Conservation (phyloP, 2,113 vertebrate genomes). For the Cephalopholis sonnerati region DNA sequence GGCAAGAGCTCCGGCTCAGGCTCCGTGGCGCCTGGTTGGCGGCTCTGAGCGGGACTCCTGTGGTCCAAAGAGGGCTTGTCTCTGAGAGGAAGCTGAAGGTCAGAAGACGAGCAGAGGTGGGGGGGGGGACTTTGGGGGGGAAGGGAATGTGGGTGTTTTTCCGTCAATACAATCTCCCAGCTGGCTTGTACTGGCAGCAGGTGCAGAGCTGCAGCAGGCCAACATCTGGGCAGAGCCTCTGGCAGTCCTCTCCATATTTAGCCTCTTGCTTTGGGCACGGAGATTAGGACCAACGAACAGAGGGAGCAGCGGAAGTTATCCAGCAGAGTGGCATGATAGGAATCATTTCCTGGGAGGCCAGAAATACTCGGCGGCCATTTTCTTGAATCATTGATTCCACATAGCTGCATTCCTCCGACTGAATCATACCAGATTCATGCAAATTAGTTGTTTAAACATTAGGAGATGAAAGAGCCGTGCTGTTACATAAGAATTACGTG, state of each 20-base stretch:
- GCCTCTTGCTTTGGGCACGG: constrained; percentile 57
- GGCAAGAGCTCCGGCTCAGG: constrained; percentile 34
- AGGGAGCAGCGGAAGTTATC: constrained; percentile 76
- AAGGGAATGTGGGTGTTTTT: constrained; percentile 34
- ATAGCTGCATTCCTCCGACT: constrained; percentile 1
- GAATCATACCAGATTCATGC: constrained; percentile 27
- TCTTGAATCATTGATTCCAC: constrained; percentile 14
- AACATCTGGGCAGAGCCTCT: constrained; percentile 78
- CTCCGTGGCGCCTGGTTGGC: constrained; percentile 61
- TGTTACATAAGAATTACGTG: constrained; percentile 22
- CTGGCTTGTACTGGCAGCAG: constrained; percentile 75
- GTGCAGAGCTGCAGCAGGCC: constrained; percentile 71
- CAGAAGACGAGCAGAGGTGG: constrained; percentile 20
- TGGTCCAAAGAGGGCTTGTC: constrained; percentile 16
- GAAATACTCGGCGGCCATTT: constrained; percentile 33
- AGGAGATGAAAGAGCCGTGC: background rate
- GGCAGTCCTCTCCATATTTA: constrained; percentile 73
- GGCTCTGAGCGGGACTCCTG: constrained; percentile 33
- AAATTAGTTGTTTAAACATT: constrained; percentile 6
- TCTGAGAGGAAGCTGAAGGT: constrained; percentile 47
- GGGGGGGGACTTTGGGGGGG: background rate
- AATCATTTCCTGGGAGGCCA: constrained; percentile 41
- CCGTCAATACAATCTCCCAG: constrained; percentile 41
- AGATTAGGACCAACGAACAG: constrained; percentile 69
- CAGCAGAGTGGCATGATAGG: constrained; percentile 73